phyloP scores from a whole-genome alignment of 1,140 invertebrate species.

The Coenobita brevimanus region DNA sequence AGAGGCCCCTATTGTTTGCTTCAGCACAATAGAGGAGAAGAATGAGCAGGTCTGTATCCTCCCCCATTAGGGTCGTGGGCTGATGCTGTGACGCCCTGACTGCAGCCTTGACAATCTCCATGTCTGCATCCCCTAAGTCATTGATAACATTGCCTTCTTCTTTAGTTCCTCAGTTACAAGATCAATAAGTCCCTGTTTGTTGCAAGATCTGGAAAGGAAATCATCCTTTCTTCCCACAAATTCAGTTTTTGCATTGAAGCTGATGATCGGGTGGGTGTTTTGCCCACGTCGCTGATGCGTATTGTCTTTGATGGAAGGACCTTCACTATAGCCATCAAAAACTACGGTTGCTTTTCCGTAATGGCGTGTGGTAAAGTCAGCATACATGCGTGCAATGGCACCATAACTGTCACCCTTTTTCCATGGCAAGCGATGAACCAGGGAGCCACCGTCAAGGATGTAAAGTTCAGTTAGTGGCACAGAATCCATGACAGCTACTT shows the following conservation, averaged over 20 bases:
- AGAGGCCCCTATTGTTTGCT: conserved; percentile 21
- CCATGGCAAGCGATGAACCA: conserved; percentile 12
- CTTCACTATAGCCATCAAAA: neutral
- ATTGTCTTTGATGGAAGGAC: neutral
- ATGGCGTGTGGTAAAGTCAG: conserved; percentile 1
- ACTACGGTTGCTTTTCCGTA: neutral
- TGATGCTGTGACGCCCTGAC: neutral
- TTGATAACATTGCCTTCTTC: neutral
- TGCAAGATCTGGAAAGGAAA: neutral
- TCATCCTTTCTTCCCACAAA: neutral
- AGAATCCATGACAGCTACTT: neutral
- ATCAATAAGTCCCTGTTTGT: neutral
- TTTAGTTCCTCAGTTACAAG: neutral
- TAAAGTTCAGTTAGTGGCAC: neutral
- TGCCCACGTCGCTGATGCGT: neutral
- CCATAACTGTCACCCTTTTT: neutral
- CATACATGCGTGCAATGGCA: neutral
- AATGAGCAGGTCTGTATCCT: conserved; percentile 1
- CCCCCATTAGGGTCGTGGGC: neutral
- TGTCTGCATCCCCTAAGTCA: neutral
- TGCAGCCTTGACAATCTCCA: conserved; percentile 16
- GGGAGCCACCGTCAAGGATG: conserved; percentile 1
- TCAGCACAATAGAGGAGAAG: conserved; percentile 17
- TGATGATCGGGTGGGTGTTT: neutral
- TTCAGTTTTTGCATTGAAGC: neutral